Evolutionary conservation across 2,113 vertebrate species (phyloP).

Genomic region (Crotalus helleri): DNA sequence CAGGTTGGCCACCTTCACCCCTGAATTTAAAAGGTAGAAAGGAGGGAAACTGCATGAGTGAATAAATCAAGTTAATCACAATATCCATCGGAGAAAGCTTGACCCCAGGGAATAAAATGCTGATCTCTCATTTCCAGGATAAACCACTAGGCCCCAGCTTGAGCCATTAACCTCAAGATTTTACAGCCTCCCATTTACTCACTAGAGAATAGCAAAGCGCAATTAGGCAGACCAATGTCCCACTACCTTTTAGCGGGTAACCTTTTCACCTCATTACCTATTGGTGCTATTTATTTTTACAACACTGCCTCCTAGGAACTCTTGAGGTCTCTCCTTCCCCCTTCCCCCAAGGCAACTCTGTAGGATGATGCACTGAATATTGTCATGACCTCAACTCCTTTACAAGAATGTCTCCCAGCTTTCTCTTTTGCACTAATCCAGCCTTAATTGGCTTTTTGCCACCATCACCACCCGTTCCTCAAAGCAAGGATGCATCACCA

Average conservation of each 20-base stretch:
- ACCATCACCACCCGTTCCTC: neutral
- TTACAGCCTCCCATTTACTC: neutral
- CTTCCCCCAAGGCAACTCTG: neutral
- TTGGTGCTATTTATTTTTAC: conserved; percentile 56
- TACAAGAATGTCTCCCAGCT: neutral
- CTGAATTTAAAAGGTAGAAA: neutral
- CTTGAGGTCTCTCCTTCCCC: neutral
- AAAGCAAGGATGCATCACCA: conserved; percentile 19
- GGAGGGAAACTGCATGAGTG: neutral
- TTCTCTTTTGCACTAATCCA: neutral
- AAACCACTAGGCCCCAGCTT: neutral
- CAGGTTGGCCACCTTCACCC: neutral
- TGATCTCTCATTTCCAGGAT: neutral
- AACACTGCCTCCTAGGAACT: conserved; percentile 29
- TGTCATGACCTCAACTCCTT: conserved; percentile 10
- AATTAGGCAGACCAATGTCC: neutral
- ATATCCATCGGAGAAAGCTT: neutral
- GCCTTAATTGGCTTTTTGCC: conserved; percentile 22
- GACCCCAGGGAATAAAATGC: conserved; percentile 4
- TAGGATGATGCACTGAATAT: neutral
- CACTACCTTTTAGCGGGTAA: conserved; percentile 43
- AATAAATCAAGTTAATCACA: neutral
- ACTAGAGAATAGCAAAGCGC: conserved; percentile 3
- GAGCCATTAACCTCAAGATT: conserved; percentile 27
- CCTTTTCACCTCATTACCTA: conserved; percentile 57